A percentile compares a stretch with the other conserved stretches of the same genome.
These are phyloP conservation scores for Leptinotarsa texana DNA, from an alignment of 1,140 invertebrate genomes.

Conservation along the genomic window DNA sequence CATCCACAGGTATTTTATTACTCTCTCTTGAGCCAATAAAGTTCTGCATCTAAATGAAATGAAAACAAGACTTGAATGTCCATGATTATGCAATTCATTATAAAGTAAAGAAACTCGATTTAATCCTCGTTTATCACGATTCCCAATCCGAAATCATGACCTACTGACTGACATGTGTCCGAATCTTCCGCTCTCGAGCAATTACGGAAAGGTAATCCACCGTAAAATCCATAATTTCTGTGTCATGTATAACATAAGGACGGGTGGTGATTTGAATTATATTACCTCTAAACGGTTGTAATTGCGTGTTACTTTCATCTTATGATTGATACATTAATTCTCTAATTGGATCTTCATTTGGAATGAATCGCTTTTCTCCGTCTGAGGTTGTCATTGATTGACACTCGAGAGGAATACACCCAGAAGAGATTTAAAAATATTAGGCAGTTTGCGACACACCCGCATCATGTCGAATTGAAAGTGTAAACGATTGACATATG, in stretches of 20 bases:
- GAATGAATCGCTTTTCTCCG: not conserved
- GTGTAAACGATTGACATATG: not conserved
- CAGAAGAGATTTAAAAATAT: not conserved
- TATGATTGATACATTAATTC: conserved; percentile 3
- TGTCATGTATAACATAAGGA: not conserved
- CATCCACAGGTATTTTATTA: no score
- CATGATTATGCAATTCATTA: no score
- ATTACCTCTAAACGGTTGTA: not conserved
- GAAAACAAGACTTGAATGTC: no score
- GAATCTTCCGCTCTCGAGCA: not conserved
- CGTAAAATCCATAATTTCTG: not conserved
- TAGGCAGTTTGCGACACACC: not conserved
- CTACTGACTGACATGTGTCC: not conserved
- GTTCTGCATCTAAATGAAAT: no score
- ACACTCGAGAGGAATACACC: not conserved
- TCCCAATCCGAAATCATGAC: not conserved
- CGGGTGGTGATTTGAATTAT: conserved; percentile 1
- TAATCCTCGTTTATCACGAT: no score
- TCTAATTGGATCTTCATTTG: conserved; percentile 3
- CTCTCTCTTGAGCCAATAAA: no score
- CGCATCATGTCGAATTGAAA: not conserved
- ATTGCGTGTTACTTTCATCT: conserved; percentile 4
- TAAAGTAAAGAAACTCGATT: no score
- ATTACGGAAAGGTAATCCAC: conserved; percentile 1
- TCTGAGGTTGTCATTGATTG: not conserved